Conservation (phyloP, 2,113 vertebrate genomes). For the Xiphias gladius region DNA sequence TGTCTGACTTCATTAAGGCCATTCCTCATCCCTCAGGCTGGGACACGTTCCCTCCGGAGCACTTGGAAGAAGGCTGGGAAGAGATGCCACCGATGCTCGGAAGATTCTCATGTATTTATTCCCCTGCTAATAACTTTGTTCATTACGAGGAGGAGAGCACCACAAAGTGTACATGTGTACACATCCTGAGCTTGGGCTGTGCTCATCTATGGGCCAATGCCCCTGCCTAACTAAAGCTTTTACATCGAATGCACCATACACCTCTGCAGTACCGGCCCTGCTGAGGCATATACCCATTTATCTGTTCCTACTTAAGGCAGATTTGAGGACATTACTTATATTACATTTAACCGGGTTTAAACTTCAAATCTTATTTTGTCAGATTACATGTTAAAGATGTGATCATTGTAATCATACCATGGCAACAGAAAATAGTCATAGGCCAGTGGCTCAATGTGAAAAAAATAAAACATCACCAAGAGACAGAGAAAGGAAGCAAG, state of each 20-base stretch:
- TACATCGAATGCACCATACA: neutral
- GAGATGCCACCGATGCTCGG: conserved; percentile 65
- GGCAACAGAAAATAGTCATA: no score
- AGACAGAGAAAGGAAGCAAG: no score
- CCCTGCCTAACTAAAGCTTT: neutral
- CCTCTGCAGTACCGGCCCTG: neutral
- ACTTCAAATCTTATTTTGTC: neutral
- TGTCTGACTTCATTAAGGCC: conserved; percentile 96
- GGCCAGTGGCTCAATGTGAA: no score
- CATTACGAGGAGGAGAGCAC: conserved; percentile 14
- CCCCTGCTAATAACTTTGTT: conserved; percentile 48
- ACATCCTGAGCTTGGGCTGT: neutral
- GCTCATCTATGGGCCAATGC: neutral
- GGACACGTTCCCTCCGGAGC: conserved; percentile 88
- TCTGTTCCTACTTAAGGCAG: neutral
- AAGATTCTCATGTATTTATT: conserved; percentile 66
- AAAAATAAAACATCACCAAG: no score
- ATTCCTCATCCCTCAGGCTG: conserved; percentile 89
- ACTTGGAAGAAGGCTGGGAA: conserved; percentile 89
- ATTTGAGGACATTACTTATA: neutral
- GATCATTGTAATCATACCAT: no score
- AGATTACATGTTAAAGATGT: no score
- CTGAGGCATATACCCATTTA: neutral
- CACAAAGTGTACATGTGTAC: neutral
- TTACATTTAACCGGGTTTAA: neutral